phyloP scores from a whole-genome alignment of 2,113 vertebrate species.

The Cheirogaleus medius region DNA sequence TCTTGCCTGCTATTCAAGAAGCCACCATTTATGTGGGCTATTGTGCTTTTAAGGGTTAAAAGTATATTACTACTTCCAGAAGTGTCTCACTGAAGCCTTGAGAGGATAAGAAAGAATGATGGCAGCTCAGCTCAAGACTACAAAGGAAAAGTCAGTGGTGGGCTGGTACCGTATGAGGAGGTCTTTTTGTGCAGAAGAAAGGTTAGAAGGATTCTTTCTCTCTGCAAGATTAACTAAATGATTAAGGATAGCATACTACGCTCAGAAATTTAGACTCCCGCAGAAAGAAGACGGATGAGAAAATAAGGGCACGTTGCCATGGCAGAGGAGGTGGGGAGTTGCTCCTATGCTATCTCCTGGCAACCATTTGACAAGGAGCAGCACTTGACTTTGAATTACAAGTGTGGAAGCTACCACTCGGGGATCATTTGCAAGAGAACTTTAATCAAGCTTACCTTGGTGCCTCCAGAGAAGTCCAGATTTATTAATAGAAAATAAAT shows the following conservation, averaged over 20 bases:
- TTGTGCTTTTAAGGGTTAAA: background rate
- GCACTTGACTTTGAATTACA: conserved; percentile 54
- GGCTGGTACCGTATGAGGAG: background rate
- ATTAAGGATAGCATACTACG: background rate
- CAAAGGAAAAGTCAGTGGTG: background rate
- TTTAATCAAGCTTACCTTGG: conserved; percentile 58
- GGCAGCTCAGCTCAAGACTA: background rate
- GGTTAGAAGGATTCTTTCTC: background rate
- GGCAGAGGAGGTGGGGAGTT: conserved; percentile 56
- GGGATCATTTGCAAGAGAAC: conserved; percentile 48
- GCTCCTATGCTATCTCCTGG: conserved; percentile 38
- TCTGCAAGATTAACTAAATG: background rate
- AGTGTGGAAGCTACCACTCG: background rate
- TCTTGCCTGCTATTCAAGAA: background rate
- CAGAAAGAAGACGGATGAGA: conserved; percentile 13
- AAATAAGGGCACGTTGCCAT: conserved; percentile 53
- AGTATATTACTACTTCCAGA: background rate
- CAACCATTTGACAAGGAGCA: conserved; percentile 53
- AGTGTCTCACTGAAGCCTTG: background rate
- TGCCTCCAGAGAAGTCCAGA: conserved; percentile 9
- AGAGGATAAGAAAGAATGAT: background rate
- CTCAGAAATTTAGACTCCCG: background rate
- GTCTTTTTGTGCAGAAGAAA: background rate
- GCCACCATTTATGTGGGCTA: background rate
- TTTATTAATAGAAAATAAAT: conserved; percentile 64